phyloP scores from a whole-genome alignment of 2,888 invertebrate species.

The Onchidella celtica region DNA sequence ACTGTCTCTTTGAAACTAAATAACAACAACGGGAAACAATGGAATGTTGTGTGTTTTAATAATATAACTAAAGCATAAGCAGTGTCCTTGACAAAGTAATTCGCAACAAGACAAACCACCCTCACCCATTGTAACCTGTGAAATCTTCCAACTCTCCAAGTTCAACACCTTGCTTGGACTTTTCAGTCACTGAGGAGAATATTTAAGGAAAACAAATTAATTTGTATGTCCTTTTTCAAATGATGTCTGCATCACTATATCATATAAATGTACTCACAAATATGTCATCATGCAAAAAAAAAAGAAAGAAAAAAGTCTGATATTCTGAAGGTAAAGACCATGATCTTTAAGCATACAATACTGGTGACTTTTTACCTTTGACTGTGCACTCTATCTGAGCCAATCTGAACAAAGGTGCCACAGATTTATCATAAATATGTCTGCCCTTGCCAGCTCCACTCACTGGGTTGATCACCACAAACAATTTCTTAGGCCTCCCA shows the following conservation, averaged over 20 bases:
- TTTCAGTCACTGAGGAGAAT: conserved; percentile 60
- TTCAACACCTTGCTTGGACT: conserved; percentile 61
- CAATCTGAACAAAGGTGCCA: conserved; percentile 81
- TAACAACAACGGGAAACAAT: too few relatives aligned
- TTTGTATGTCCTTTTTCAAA: neutral
- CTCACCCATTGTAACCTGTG: conserved; percentile 66
- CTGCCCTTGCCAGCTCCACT: conserved; percentile 88
- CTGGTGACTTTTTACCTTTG: neutral
- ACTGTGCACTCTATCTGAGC: conserved; percentile 74
- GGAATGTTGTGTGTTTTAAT: too few relatives aligned
- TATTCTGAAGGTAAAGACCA: too few relatives aligned
- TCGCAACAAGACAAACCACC: too few relatives aligned
- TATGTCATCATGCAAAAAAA: too few relatives aligned
- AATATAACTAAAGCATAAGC: too few relatives aligned
- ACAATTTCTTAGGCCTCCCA: conserved; percentile 84
- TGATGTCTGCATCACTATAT: neutral
- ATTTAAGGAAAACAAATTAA: neutral
- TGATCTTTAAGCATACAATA: too few relatives aligned
- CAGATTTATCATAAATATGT: conserved; percentile 87
- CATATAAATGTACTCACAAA: neutral
- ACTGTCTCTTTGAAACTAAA: too few relatives aligned
- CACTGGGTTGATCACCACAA: conserved; percentile 90
- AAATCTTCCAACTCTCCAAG: conserved; percentile 59
- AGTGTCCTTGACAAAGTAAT: too few relatives aligned
- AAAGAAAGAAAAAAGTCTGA: too few relatives aligned